These are phyloP conservation scores for Drosophila austrosaltans DNA, from an alignment of 2,888 invertebrate genomes.

Conservation along the genomic window DNA sequence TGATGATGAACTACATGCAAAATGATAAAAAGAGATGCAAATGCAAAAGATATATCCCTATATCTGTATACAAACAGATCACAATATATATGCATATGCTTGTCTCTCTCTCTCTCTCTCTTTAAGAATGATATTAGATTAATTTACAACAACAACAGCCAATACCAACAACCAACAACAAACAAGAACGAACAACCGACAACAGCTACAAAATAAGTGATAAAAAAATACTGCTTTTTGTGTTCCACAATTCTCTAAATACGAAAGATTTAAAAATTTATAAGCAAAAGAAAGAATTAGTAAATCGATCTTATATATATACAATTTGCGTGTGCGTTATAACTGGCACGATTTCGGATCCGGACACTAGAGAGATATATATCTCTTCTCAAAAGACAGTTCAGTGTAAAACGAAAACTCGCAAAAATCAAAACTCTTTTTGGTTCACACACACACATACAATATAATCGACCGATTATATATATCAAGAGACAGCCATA, in stretches of 20 bases:
- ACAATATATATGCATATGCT: not conserved
- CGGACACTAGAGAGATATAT: no score
- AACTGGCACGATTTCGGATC: slow-evolving; percentile 67
- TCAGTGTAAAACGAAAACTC: not conserved
- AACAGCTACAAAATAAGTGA: slow-evolving; percentile 77
- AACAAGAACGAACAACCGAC: slow-evolving; percentile 13
- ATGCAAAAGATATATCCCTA: not conserved
- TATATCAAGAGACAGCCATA: slow-evolving; percentile 32
- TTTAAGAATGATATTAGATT: not conserved
- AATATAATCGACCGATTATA: not conserved
- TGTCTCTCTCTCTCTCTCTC: not conserved
- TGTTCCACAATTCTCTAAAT: slow-evolving; percentile 67
- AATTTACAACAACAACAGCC: slow-evolving; percentile 11
- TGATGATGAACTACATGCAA: slow-evolving; percentile 11
- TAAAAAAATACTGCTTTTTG: slow-evolving; percentile 72
- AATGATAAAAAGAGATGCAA: not conserved
- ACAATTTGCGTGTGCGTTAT: slow-evolving; percentile 72
- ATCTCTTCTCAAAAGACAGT: not conserved
- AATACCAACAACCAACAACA: slow-evolving; percentile 42
- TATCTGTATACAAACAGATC: not conserved
- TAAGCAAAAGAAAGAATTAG: not conserved
- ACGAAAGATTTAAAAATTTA: slow-evolving; percentile 55
- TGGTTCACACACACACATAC: slow-evolving; percentile 66
- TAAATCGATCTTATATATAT: slow-evolving; percentile 47
- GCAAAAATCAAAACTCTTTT: slow-evolving; percentile 59